Base-by-base conservation (phyloP, 1,140 invertebrate genomes). In the Dendroctonus ponderosae region DNA sequence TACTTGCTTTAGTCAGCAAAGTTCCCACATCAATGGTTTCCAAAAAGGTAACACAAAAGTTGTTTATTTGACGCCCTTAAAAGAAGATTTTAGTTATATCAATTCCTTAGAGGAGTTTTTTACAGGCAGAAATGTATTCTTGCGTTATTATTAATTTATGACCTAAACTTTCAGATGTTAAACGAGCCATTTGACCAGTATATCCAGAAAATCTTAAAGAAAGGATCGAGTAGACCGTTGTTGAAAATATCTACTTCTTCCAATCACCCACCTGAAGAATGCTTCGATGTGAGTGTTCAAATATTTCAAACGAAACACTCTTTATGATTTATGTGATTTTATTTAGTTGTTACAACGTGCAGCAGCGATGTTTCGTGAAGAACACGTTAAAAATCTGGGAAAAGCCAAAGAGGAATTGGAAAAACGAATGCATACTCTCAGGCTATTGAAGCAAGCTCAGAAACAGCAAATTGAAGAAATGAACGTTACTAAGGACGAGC, bases 141-240 rank as follows among this genome's bases (percentile, higher is more conserved):
- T n/a, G n/a, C n/a, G n/a, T n/a, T n/a, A n/a, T n/a, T n/a, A n/a
- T 26, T 26, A 26, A 26, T 26, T 26, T 26, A 26, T 26, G 1
- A 26, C 26, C 1, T 26, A 14, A 11, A 7, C 12, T 62, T 52
- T 62, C 43, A 53, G 49, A 63, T 70, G 73, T 77, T 84, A 43
- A 84, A 85, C 56, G 83, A 91, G 66, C 83, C 89, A 0, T 94
- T 95, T 78, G 87, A 89, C 56, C 75, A 83, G 5, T 84, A 89
- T 43, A 88, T 96, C 5, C 84, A 86, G 72, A 86, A 86, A 67
- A 79, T 92, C 12, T 74, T 96, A 39, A 86, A 87, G 63, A 84
- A 87, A 43, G 85, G 85, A 14, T 80, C 85, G 0, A 89, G 89
- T 7, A 91, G 92, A 75, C 93, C 93, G 0, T 84, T 93, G 62